A percentile compares a stretch with the other conserved stretches of the same genome.
Conservation (phyloP, 1,140 invertebrate species). For the Drosophila pseudoananassae region DNA sequence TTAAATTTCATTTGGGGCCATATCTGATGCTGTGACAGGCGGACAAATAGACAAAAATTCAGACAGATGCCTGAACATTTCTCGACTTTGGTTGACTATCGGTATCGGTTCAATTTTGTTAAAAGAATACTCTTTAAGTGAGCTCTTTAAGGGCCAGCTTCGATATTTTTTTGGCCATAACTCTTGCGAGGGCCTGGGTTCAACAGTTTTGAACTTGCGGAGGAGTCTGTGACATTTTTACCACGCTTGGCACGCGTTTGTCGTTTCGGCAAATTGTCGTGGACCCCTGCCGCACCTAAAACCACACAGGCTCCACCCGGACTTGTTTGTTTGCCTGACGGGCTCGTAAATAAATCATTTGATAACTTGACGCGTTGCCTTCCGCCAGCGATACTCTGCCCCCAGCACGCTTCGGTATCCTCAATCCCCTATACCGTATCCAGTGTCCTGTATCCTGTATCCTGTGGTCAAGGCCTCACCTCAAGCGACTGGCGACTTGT, state of each 20-base stretch:
- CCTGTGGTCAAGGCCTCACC: slow-evolving; percentile 71
- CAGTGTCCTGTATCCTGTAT: slow-evolving; percentile 19
- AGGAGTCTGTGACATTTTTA: slow-evolving; percentile 10
- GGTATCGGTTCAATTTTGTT: slow-evolving; percentile 43
- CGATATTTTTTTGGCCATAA: slow-evolving; percentile 50
- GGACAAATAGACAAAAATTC: slow-evolving; percentile 8
- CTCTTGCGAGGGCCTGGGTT: slow-evolving; percentile 59
- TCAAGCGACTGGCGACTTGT: slow-evolving; percentile 66
- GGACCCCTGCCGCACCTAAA: slow-evolving; percentile 11
- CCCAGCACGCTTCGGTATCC: slow-evolving; percentile 1
- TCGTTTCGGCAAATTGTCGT: slow-evolving; percentile 68
- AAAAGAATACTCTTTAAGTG: slow-evolving; percentile 22
- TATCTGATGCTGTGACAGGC: slow-evolving; percentile 23
- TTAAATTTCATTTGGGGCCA: slow-evolving; percentile 74
- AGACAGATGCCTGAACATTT: slow-evolving; percentile 2
- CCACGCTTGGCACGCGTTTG: slow-evolving; percentile 51
- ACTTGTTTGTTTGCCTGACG: slow-evolving; percentile 77
- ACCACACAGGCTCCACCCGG: slow-evolving; percentile 16
- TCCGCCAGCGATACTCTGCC: slow-evolving; percentile 37
- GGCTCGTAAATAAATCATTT: slow-evolving; percentile 81
- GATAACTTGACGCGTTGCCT: slow-evolving; percentile 73
- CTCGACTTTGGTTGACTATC: slow-evolving; percentile 14
- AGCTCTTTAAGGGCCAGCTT: slow-evolving; percentile 14
- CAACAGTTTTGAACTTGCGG: slow-evolving; percentile 75
- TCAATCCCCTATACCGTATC: slow-evolving; percentile 1